These are phyloP conservation scores for Zaprionus lachaisei DNA, from an alignment of 1,140 invertebrate genomes.

Conservation along the genomic window DNA sequence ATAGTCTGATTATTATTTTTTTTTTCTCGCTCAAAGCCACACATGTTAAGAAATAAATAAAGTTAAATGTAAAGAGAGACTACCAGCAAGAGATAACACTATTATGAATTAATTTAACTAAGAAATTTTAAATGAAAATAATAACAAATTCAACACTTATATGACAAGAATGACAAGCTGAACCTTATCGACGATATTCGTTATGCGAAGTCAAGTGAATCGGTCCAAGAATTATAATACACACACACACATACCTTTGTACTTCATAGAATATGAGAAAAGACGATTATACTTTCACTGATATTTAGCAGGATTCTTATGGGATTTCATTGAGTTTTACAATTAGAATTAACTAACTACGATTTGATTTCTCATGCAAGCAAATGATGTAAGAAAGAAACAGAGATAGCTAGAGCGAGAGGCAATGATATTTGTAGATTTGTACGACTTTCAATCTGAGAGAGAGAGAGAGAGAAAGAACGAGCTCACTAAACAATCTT, in stretches of 20 bases:
- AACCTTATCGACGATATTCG: constrained; percentile 35
- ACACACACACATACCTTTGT: neutral
- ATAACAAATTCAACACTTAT: neutral
- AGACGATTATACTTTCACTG: constrained; percentile 18
- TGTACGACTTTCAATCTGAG: constrained; percentile 13
- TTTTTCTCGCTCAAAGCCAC: constrained; percentile 47
- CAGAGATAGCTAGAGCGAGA: constrained; percentile 7
- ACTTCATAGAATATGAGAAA: constrained; percentile 13
- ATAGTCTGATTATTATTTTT: constrained; percentile 36
- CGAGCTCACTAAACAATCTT: constrained; percentile 5
- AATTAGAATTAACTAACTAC: constrained; percentile 6
- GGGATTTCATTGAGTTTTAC: constrained; percentile 14
- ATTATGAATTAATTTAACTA: constrained; percentile 34
- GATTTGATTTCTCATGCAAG: constrained; percentile 4
- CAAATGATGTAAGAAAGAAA: constrained; percentile 9
- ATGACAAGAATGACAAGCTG: neutral
- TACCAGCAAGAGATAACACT: constrained; percentile 9
- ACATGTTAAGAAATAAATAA: constrained; percentile 35
- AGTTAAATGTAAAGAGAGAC: constrained; percentile 17
- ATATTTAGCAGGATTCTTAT: constrained; percentile 20
- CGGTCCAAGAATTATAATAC: constrained; percentile 7
- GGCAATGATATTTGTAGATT: constrained; percentile 22
- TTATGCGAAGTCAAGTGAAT: constrained; percentile 28
- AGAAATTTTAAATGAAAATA: constrained; percentile 17
- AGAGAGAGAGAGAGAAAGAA: neutral